Conservation (phyloP, 2,888 invertebrate genomes). For the Proisotoma minuta region DNA sequence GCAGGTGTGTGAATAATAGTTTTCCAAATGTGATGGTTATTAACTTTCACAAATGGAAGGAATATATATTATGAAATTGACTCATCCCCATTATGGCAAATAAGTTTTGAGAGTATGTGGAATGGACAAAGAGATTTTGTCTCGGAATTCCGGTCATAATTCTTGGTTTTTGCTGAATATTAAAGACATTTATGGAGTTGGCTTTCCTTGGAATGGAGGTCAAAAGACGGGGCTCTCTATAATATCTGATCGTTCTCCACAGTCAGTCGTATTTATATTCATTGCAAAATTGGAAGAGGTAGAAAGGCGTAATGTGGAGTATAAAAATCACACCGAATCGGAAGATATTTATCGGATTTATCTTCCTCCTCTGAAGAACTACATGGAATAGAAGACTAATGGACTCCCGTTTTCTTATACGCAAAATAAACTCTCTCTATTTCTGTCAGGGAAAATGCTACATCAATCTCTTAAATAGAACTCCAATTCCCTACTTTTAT, state of each 20-base stretch:
- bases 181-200: conserved; percentile 27
- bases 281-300: conserved; percentile 2
- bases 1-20: background rate
- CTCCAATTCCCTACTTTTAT: background rate
- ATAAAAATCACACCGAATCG: conserved; percentile 6
- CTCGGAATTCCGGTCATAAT: conserved; percentile 13
- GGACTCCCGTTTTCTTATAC: background rate
- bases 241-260: background rate
- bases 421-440: background rate
- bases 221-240: background rate
- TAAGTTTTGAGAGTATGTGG: background rate
- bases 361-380: background rate
- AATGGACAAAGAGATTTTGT: background rate
- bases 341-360: conserved; percentile 3
- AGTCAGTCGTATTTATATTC: conserved; percentile 4
- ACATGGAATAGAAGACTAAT: background rate
- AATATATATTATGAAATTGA: background rate
- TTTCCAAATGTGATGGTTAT: background rate
- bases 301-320: background rate
- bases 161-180: conserved; percentile 30
- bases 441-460: background rate
- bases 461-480: background rate
- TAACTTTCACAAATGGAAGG: too few relatives aligned
- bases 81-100: background rate
- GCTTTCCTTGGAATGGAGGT: conserved; percentile 4